phyloP scores from a whole-genome alignment of 1,140 invertebrate genomes.

The Drosophila oshimai region DNA sequence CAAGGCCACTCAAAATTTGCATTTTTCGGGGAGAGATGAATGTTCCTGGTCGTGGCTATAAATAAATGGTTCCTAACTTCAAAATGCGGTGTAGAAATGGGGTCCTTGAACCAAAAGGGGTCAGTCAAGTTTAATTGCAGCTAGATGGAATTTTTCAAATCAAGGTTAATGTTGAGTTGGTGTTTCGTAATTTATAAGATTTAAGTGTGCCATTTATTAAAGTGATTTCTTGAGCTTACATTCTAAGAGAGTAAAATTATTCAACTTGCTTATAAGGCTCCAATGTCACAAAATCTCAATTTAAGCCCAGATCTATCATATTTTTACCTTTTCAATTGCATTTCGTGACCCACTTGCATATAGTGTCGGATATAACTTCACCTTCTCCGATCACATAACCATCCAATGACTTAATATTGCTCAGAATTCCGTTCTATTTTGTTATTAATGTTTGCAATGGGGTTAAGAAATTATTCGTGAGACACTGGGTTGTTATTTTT shows the following conservation, averaged over 20 bases:
- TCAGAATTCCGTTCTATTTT: conserved; percentile 28
- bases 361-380: background rate
- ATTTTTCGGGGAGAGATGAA: background rate
- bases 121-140: background rate
- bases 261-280: background rate
- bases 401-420: conserved; percentile 4
- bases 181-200: too few species aligned
- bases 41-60: background rate
- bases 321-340: background rate
- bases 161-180: background rate
- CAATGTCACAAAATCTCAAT: background rate
- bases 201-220: too few species aligned
- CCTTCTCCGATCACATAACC: conserved; percentile 13
- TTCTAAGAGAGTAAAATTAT: too few species aligned
- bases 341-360: conserved; percentile 1
- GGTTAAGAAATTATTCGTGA: conserved; percentile 47
- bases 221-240: too few species aligned
- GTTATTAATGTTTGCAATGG: conserved; percentile 61
- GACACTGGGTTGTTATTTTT: background rate
- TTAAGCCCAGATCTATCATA: too few species aligned
- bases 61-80: background rate
- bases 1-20: conserved; percentile 4
- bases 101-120: background rate
- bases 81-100: background rate
- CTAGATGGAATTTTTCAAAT: background rate